phyloP scores from a whole-genome alignment of 2,888 invertebrate species.

The Anarsia innoxiella region DNA sequence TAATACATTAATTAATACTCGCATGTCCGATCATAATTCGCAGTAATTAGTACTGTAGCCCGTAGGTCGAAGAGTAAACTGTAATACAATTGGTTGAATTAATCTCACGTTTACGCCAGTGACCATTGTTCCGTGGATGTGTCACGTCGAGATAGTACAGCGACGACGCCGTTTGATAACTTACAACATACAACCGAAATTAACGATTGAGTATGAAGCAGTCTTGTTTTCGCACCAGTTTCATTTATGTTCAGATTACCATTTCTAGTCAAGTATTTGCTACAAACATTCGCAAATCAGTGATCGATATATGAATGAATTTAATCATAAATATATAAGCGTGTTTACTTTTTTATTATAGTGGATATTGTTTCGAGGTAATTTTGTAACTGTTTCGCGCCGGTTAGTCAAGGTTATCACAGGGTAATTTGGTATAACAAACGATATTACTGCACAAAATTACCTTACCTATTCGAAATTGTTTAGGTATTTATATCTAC shows the following conservation, averaged over 20 bases:
- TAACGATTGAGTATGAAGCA: no score
- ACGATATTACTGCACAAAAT: conserved; percentile 37
- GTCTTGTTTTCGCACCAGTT: not conserved
- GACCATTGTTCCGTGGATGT: conserved; percentile 18
- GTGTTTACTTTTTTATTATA: conserved; percentile 1
- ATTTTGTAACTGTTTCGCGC: conserved; percentile 3
- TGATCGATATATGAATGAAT: conserved; percentile 29
- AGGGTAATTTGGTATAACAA: conserved; percentile 44
- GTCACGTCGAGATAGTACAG: conserved; percentile 15
- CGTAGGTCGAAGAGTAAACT: no score
- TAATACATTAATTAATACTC: no score
- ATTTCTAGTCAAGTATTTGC: conserved; percentile 61
- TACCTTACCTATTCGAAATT: conserved; percentile 21
- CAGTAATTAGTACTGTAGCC: no score
- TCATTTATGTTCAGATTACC: conserved; percentile 29
- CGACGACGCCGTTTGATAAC: no score
- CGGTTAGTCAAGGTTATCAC: conserved; percentile 49
- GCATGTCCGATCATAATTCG: no score
- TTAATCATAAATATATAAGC: conserved; percentile 6
- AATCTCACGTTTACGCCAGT: conserved; percentile 11
- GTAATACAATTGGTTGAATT: conserved; percentile 8
- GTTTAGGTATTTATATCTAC: conserved; percentile 16
- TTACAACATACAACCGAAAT: not conserved
- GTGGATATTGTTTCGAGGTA: not conserved
- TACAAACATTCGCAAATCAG: conserved; percentile 38